These are phyloP conservation scores for Passer montanus DNA, from an alignment of 2,113 vertebrate species.

Conservation along the genomic window DNA sequence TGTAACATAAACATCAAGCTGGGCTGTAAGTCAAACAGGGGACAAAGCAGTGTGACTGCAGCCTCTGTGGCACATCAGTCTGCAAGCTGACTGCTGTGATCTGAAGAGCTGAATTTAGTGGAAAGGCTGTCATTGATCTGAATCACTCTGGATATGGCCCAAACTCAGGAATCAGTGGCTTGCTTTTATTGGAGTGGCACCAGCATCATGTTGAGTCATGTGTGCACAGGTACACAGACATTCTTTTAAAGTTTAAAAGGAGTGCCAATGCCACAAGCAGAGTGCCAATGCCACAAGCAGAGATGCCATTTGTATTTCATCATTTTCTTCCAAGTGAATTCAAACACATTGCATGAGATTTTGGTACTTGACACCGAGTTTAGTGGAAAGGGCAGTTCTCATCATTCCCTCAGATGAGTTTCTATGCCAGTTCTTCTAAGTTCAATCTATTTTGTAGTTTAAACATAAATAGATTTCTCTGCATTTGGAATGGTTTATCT, in stretches of 20 bases:
- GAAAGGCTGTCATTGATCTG: background rate
- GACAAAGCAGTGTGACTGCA: background rate
- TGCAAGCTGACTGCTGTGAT: background rate
- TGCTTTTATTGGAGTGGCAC: constrained; percentile 37
- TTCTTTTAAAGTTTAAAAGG: background rate
- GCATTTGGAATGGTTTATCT: background rate
- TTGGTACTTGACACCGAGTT: background rate
- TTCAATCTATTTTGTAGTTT: background rate
- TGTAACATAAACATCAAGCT: background rate
- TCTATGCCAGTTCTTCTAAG: background rate
- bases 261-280: background rate
- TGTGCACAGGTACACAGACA: background rate
- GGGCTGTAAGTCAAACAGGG: background rate
- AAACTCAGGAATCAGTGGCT: background rate
- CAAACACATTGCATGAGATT: background rate
- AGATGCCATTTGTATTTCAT: background rate
- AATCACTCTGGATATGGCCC: background rate
- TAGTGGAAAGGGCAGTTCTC: background rate
- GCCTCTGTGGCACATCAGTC: background rate
- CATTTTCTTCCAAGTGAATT: background rate
- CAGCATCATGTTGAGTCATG: constrained; percentile 21
- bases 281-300: background rate
- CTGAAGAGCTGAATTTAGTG: background rate
- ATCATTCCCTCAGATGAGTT: background rate
- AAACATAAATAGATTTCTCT: background rate